phyloP scores from a whole-genome alignment of 2,888 invertebrate genomes.

The Eucriotettix oculatus region DNA sequence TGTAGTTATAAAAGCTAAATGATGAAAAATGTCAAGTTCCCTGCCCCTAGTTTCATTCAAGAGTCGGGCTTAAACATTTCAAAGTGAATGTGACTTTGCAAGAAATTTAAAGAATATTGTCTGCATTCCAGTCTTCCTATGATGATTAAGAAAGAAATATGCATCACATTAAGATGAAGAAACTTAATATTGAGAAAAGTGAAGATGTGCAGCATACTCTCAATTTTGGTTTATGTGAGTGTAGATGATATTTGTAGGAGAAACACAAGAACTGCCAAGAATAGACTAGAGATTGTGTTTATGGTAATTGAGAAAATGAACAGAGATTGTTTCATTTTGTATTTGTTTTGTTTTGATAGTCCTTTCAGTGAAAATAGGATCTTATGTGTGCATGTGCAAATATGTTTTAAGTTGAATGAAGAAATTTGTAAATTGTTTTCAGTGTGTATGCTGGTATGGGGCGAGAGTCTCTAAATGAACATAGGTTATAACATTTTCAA shows the following conservation, averaged over 20 bases:
- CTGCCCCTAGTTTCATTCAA: neutral
- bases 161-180: neutral
- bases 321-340: too few relatives aligned
- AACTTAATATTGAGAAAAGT: neutral
- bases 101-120: neutral
- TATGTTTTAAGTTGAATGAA: neutral
- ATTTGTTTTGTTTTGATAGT: neutral
- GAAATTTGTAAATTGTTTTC: neutral
- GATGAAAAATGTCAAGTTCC: neutral
- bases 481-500: neutral
- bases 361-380: neutral
- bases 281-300: neutral
- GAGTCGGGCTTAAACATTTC: neutral
- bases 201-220: neutral
- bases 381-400: neutral
- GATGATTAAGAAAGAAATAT: neutral
- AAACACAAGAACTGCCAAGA: neutral
- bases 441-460: neutral
- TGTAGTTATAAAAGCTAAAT: conserved; percentile 1
- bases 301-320: too few relatives aligned
- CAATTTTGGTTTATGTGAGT: neutral
- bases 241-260: neutral
- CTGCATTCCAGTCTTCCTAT: conserved; percentile 2
- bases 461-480: neutral
- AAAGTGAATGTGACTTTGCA: neutral